These are phyloP conservation scores for Hirudo medicinalis DNA, from an alignment of 1,140 invertebrate species.

Conservation along the genomic window DNA sequence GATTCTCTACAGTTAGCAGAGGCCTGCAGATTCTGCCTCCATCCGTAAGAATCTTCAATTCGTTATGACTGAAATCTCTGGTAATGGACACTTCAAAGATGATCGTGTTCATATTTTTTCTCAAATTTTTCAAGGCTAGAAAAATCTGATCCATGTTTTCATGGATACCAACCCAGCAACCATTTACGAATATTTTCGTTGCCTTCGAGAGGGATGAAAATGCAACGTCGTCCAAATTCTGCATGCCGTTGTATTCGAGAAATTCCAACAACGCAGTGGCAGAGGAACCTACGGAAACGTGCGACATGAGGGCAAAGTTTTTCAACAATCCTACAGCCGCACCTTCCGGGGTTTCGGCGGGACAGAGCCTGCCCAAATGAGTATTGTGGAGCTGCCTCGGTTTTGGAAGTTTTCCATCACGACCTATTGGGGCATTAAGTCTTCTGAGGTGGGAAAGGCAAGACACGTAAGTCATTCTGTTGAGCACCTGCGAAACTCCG, in stretches of 20 bases:
- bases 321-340: conserved; percentile 69
- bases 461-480: conserved; percentile 84
- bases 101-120: conserved; percentile 99
- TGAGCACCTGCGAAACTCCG: conserved; percentile 61
- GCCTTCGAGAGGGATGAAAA: conserved; percentile 74
- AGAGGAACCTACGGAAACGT: conserved; percentile 94
- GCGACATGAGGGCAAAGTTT: conserved; percentile 94
- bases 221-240: conserved; percentile 93
- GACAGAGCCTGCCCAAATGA: conserved; percentile 86
- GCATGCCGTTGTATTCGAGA: conserved; percentile 99
- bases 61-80: conserved; percentile 85
- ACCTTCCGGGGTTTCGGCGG: conserved; percentile 31
- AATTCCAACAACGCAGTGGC: conserved; percentile 95
- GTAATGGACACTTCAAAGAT: conserved; percentile 98
- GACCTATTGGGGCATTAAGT: conserved; percentile 92
- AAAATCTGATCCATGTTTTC: conserved; percentile 93
- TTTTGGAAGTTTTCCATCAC: conserved; percentile 93
- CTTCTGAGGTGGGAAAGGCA: conserved; percentile 89
- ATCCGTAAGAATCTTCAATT: conserved; percentile 96
- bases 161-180: conserved; percentile 97
- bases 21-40: conserved; percentile 92
- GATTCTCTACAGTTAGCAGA: conserved; percentile 88
- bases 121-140: conserved; percentile 80
- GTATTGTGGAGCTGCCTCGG: conserved; percentile 96
- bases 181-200: conserved; percentile 98